Evolutionary conservation across 2,113 vertebrate species (phyloP), one percentile per base, ranked within the genome.

Genomic region (Corythornis cristatus): DNA sequence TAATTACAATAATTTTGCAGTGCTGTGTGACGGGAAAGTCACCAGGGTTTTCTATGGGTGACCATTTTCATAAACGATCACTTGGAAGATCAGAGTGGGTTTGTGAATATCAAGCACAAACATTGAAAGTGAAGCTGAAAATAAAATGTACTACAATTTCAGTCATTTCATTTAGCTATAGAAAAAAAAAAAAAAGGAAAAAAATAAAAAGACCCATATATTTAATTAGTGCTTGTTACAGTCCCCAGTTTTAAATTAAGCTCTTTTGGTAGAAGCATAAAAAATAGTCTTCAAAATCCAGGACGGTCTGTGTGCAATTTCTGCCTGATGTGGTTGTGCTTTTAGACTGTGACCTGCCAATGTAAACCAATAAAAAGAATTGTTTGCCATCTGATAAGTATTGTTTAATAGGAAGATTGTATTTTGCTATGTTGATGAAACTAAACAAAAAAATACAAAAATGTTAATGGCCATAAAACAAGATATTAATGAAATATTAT

Each of bases 201-300:
- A 4, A 5, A 29, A 12, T 1, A 12, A 50, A 23, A 22, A 22
- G 11, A 50, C 28, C 9, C 1, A 6, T 29, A 4, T 60, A 19
- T 28, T 78, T 77, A 78, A 33, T 77, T 43, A 50, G 26, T 22
- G 28, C 1, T 5, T 76, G 21, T 66, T 80, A 40, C 51, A 64
- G n/a, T 78, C 28, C 71, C 73, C 57, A 60, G 42, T 92, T 89
- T 90, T 43, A 90, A 95, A 93, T 79, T 37, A 73, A 93, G 57
- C 40, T 66, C 21, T 62, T 90, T 75, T 58, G 8, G 88, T 95
- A 96, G 92, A 96, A 96, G 89, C 72, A 74, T 75, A 56, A 89
- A 93, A 84, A 74, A 11, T 10, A 61, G 92, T 97, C 97, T 98
- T 97, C 97, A 98, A 97, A 97, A 96, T 96, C 95, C 96, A 97